Conservation (phyloP, 2,113 vertebrate genomes). For the Ornithorhynchus anatinus region DNA sequence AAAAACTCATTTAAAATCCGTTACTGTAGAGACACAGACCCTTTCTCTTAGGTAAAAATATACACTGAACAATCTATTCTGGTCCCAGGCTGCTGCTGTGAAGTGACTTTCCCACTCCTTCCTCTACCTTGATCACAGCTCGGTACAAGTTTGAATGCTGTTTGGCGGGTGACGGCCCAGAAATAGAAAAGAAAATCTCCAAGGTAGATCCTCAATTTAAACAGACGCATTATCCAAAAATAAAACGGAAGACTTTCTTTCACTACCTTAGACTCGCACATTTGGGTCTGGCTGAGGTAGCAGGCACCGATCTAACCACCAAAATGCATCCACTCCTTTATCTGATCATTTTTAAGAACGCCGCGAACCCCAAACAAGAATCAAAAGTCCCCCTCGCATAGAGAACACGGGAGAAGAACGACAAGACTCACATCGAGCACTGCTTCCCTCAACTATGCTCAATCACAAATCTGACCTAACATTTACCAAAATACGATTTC, state of each 20-base stretch:
- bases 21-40: too few relatives aligned
- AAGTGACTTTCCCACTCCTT: not conserved
- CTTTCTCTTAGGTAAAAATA: too few relatives aligned
- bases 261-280: not conserved
- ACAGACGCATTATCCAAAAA: not conserved
- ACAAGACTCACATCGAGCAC: slow-evolving; percentile 6
- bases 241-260: not conserved
- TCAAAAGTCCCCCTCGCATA: not conserved
- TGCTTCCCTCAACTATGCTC: slow-evolving; percentile 1
- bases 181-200: slow-evolving; percentile 1
- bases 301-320: not conserved
- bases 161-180: not conserved
- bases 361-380: too few relatives aligned
- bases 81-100: too few relatives aligned
- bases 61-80: too few relatives aligned
- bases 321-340: too few relatives aligned
- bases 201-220: slow-evolving; percentile 3
- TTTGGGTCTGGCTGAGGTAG: not conserved
- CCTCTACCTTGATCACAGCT: not conserved
- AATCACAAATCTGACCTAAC: slow-evolving; percentile 10
- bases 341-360: too few relatives aligned
- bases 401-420: slow-evolving; percentile 5
- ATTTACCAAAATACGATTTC: slow-evolving; percentile 8
- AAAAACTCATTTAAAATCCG: too few relatives aligned
- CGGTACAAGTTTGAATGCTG: not conserved